Percentiles rank a stretch among this genome's conserved stretches.
phyloP scores from a whole-genome alignment of 2,797 vertebrate species.

The Sebastes kiyomatsui region DNA sequence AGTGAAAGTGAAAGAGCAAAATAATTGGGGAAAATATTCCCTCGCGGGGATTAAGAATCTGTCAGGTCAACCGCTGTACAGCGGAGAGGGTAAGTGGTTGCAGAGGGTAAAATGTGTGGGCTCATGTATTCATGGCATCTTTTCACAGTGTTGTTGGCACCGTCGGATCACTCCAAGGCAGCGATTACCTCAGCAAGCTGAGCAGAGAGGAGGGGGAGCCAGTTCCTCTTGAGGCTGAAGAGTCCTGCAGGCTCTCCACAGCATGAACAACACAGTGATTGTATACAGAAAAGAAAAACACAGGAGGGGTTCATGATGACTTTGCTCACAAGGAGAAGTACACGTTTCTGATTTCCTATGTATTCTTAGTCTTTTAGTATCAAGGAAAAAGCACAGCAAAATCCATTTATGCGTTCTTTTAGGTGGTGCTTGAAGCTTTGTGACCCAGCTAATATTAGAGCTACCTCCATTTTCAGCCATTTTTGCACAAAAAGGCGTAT shows the following conservation, averaged over 20 bases:
- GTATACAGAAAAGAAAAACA: neutral
- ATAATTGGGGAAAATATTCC: constrained; percentile 33
- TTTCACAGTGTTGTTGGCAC: constrained; percentile 30
- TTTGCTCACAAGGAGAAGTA: neutral
- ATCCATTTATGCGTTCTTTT: neutral
- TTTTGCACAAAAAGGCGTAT: too few species aligned
- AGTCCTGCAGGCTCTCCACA: neutral
- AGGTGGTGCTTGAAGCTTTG: neutral
- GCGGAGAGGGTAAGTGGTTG: constrained; percentile 10
- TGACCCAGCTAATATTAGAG: neutral
- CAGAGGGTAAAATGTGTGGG: constrained; percentile 31
- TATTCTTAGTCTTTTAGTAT: neutral
- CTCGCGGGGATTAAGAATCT: constrained; percentile 22
- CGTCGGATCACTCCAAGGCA: constrained; percentile 7
- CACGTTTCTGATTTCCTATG: neutral
- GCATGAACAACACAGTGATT: neutral
- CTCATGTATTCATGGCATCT: constrained; percentile 25
- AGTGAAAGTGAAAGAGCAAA: constrained; percentile 40
- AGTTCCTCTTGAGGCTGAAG: neutral
- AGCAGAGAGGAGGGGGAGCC: neutral
- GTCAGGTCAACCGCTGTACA: constrained; percentile 40
- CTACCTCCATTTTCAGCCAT: too few species aligned
- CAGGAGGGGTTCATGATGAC: neutral
- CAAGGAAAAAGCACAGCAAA: neutral
- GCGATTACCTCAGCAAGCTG: constrained; percentile 31